Conservation (phyloP, 1,140 invertebrate species). For the Pseudomyrmex flavicornis region DNA sequence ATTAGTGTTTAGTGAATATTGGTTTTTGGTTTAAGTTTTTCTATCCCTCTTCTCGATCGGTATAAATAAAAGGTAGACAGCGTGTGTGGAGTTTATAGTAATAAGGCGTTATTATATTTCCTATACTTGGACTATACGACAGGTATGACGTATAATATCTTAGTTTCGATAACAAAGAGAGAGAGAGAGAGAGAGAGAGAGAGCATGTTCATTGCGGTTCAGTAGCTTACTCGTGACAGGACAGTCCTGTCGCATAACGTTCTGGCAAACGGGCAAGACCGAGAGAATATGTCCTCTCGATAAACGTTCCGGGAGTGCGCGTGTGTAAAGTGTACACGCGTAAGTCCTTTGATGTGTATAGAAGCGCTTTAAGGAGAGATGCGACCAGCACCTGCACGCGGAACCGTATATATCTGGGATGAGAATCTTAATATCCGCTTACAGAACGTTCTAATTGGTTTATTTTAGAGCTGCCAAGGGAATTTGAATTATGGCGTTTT, state of each 20-base stretch:
- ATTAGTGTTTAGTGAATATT: too few relatives aligned
- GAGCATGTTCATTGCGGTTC: slow-evolving; percentile 24
- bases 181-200: too few relatives aligned
- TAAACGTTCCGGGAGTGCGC: slow-evolving; percentile 15
- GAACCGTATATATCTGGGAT: slow-evolving; percentile 38
- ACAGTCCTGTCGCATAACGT: background rate
- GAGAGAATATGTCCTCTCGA: slow-evolving; percentile 29
- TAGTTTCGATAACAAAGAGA: background rate
- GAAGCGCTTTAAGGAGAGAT: slow-evolving; percentile 19
- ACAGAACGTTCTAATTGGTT: slow-evolving; percentile 65
- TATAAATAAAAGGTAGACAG: too few relatives aligned
- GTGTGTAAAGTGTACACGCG: slow-evolving; percentile 48
- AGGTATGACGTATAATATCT: slow-evolving; percentile 27
- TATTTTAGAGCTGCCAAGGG: slow-evolving; percentile 66
- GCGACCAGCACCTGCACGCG: background rate
- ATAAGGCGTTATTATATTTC: background rate
- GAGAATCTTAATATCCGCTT: slow-evolving; percentile 71
- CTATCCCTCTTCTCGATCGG: background rate
- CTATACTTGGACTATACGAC: background rate
- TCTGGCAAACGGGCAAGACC: background rate
- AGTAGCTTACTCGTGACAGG: slow-evolving; percentile 1
- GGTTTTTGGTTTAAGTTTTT: too few relatives aligned
- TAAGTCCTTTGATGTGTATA: slow-evolving; percentile 43
- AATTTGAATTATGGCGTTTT: slow-evolving; percentile 71
- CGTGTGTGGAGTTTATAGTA: background rate